Evolutionary conservation across 2,888 invertebrate species (phyloP).

Genomic region (Nematopogon swammerdamellus): DNA sequence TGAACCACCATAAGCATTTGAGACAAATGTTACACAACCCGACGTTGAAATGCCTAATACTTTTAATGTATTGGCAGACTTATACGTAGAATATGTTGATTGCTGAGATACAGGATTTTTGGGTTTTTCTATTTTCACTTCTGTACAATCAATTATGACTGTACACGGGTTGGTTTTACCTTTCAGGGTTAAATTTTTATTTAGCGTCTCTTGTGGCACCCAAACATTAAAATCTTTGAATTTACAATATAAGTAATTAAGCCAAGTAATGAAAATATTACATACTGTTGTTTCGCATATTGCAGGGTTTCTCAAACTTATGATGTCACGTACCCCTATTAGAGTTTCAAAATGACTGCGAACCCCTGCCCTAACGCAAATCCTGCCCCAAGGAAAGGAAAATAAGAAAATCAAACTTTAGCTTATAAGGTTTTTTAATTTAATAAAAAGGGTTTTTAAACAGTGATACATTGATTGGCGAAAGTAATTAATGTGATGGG

Average conservation of each 20-base stretch:
- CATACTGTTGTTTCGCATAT: slow-evolving; percentile 2
- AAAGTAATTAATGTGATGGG: no score
- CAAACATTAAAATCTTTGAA: slow-evolving; percentile 5
- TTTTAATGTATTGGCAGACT: slow-evolving; percentile 7
- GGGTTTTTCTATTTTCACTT: slow-evolving; percentile 5
- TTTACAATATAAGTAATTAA: slow-evolving; percentile 4
- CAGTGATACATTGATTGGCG: no score
- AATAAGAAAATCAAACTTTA: no score
- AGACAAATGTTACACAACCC: slow-evolving; percentile 6
- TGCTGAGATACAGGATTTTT: slow-evolving; percentile 5
- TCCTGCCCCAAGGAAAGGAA: no score
- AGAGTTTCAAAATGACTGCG: no score
- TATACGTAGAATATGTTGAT: slow-evolving; percentile 6
- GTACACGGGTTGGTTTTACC: no score
- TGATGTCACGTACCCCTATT: no score
- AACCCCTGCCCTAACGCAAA: no score
- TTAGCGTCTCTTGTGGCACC: slow-evolving; percentile 4
- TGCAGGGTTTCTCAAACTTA: no score
- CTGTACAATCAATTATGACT: slow-evolving; percentile 6
- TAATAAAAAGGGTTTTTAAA: no score
- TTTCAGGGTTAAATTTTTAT: slow-evolving; percentile 3
- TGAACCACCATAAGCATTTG: slow-evolving; percentile 6
- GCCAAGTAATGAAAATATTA: slow-evolving; percentile 3
- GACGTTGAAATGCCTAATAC: slow-evolving; percentile 6
- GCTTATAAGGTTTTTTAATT: no score